phyloP scores from a whole-genome alignment of 2,113 vertebrate genomes.

The Cercocebus atys region DNA sequence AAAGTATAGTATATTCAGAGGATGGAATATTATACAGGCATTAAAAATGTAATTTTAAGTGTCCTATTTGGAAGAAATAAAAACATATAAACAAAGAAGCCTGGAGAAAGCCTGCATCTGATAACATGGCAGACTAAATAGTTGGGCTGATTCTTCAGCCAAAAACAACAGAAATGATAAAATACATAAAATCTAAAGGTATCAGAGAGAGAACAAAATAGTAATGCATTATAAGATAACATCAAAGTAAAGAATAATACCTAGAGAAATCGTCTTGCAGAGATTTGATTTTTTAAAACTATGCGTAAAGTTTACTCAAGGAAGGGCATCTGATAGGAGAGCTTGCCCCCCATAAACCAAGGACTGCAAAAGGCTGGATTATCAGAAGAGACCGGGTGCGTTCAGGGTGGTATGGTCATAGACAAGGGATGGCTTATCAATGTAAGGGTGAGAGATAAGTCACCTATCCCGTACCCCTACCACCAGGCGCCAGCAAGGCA shows the following conservation, averaged over 20 bases:
- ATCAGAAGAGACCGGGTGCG: not conserved
- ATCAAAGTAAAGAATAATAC: not conserved
- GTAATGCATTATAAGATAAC: not conserved
- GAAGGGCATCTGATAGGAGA: not conserved
- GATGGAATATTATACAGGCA: not conserved
- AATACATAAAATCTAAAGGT: not conserved
- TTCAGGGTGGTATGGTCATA: too few relatives aligned
- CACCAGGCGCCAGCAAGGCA: not conserved
- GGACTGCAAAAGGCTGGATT: not conserved
- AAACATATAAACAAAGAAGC: not conserved
- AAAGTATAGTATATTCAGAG: not conserved
- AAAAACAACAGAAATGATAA: not conserved
- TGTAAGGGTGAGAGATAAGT: not conserved
- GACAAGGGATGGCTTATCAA: not conserved
- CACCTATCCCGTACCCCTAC: not conserved
- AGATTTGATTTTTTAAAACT: not conserved
- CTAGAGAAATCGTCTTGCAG: not conserved
- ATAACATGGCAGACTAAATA: not conserved
- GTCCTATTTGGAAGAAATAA: not conserved
- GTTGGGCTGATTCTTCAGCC: not conserved
- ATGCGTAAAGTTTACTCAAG: not conserved
- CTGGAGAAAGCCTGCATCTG: not conserved
- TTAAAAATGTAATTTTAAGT: not conserved
- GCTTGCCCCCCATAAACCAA: not conserved
- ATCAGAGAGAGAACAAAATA: not conserved